Base-by-base conservation (phyloP, 2,797 vertebrate genomes). In the Limosa lapponica region DNA sequence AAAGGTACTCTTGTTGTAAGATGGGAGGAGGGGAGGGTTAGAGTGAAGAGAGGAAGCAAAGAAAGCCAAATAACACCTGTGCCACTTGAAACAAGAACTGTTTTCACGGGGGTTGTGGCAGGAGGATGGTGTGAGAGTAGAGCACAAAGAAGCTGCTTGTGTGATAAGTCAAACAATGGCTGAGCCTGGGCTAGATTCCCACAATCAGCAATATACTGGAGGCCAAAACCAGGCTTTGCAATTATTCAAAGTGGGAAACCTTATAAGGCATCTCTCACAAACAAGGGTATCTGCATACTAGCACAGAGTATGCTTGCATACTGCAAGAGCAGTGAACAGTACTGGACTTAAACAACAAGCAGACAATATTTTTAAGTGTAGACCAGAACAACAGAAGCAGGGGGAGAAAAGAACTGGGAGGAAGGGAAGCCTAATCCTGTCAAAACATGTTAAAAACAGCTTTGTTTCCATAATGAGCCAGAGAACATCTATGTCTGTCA, bases 401-500 rank as follows among this genome's bases (percentile, higher is more conserved):
- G 0, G 23, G 2, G 8, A 11, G 8, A 57, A 57, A 39, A 36
- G 36, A 65, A 28, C 0, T 48, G 39, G 30, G 39, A 36, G 37
- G 70, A 78, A 25, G 57, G 61, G 44, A 73, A 75, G 6, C 8
- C 30, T n/a, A 16, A 70, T 89, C 19, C 49, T 77, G 18, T 59
- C 54, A 82, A 84, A 48, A 9, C 20, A 12, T 34, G 58, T 70
- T 41, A 93, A 55, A 94, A 37, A 10, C 41, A 57, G 36, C 36
- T 75, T 82, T 86, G 61, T 87, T 90, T 90, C 61, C 23, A 27
- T 13, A n/a, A 83, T 6, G 20, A 92, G 57, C 18, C 41, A 79
- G 48, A 83, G 28, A 84, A 49, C 23, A 57, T 71, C 44, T 57
- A 0, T 67, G 52, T 16, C 77, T 95, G 34, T 94, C 78, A 87